Evolutionary conservation across 2,797 vertebrate species (phyloP).

Genomic region (Phylloscopus collybita): DNA sequence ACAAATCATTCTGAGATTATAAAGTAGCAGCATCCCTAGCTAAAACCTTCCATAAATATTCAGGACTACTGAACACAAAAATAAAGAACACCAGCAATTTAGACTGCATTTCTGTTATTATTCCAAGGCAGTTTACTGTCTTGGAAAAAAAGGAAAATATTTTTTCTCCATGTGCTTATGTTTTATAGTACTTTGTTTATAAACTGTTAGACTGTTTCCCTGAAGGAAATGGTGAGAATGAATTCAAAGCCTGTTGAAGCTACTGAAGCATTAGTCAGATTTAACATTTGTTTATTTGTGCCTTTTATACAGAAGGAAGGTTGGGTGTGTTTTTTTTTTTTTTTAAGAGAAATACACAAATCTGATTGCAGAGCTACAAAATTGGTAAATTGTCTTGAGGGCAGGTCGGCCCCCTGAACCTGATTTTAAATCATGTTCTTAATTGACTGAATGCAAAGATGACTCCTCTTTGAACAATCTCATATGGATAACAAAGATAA

Average conservation of each 20-base stretch:
- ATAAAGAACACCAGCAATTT: neutral
- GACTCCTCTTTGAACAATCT: neutral
- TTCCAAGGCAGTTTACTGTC: constrained; percentile 6
- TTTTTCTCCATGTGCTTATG: constrained; percentile 19
- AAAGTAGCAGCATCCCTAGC: neutral
- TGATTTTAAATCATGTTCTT: constrained; percentile 17
- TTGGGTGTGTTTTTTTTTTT: neutral
- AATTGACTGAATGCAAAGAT: constrained; percentile 29
- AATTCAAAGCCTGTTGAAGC: constrained; percentile 28
- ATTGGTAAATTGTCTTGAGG: neutral
- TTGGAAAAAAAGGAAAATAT: neutral
- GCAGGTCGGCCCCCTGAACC: neutral
- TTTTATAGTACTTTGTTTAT: constrained; percentile 33
- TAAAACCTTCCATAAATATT: neutral
- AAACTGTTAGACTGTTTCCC: neutral
- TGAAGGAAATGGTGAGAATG: constrained; percentile 22
- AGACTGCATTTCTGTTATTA: neutral
- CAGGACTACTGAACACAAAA: neutral
- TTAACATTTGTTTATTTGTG: constrained; percentile 50
- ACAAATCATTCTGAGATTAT: neutral
- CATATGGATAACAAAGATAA: neutral
- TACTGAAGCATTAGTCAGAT: constrained; percentile 20
- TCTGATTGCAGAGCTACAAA: neutral
- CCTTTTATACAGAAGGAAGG: neutral
- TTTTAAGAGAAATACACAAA: neutral